Evolutionary conservation across 2,888 invertebrate species (phyloP), one percentile per base, ranked within the genome.

Genomic region (Brenthis hecate): DNA sequence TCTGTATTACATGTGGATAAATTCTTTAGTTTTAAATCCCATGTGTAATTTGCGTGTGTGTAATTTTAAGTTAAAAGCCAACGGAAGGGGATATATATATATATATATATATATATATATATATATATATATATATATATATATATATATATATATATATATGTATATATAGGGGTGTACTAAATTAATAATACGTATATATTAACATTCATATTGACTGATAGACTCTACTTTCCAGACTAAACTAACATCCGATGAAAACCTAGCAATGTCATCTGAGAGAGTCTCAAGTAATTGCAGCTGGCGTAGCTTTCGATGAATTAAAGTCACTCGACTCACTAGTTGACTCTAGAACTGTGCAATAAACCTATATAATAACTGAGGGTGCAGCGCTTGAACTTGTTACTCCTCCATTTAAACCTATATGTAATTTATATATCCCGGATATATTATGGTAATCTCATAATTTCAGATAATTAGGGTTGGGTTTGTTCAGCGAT

Each of bases 311-410:
- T 65, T 72, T 78, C 81, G 79, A 84, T 85, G 85, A 87, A 87
- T 87, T 86, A 85, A 84, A 85, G 85, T 85, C 85, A 84, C 81
- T 85, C 84, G 79, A 81, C 19, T 19, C 19, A 80, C 76, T 78
- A 81, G 80, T 72, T 75, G 72, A 81, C 80, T 83, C 68, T 66
- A 69, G 70, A 74, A 71, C 72, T 74, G 67, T 71, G 69, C 70
- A 74, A 71, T 71, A 72, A 72, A 70, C 70, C 63, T 68, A 71
- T 73, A 73, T 66, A 65, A 69, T 67, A 66, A 69, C 62, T 72
- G 71, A 66, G 68, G 47, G 56, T 65, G 67, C 72, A 51, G 63
- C 73, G 65, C 68, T 70, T 56, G 54, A 58, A 67, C 61, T 61
- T 56, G 61, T 36, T 56, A 48, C 36, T 53, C 43, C 51, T 62